Evolutionary conservation across 2,113 vertebrate species (phyloP).

Genomic region (Poeciliopsis prolifica): DNA sequence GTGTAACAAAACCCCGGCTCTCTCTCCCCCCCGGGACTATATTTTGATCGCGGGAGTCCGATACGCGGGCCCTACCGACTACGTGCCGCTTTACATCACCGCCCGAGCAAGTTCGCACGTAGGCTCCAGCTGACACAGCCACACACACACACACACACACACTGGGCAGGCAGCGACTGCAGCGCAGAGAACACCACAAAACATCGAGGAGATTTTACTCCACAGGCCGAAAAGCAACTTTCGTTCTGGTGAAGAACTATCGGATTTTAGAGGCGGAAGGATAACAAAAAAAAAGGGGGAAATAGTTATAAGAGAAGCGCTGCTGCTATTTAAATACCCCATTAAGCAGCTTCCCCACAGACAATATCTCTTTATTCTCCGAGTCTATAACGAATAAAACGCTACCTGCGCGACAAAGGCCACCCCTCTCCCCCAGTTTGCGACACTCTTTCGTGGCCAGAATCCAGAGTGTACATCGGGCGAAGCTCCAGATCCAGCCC

Average conservation of each 20-base stretch:
- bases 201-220: slow-evolving; percentile 16
- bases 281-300: not conserved
- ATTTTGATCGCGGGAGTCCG: slow-evolving; percentile 78
- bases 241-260: not conserved
- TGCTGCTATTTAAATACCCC: slow-evolving; percentile 5
- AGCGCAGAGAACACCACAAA: slow-evolving; percentile 12
- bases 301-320: not conserved
- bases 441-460: slow-evolving; percentile 52
- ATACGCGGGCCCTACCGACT: slow-evolving; percentile 73
- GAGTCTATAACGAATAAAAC: slow-evolving; percentile 14
- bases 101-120: slow-evolving; percentile 80
- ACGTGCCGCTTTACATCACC: slow-evolving; percentile 73
- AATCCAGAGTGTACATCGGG: slow-evolving; percentile 70
- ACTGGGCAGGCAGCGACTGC: slow-evolving; percentile 47
- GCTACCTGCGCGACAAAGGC: slow-evolving; percentile 66
- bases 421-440: slow-evolving; percentile 48
- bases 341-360: slow-evolving; percentile 8
- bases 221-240: not conserved
- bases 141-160: slow-evolving; percentile 20
- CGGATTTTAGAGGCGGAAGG: not conserved
- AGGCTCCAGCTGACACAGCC: slow-evolving; percentile 56
- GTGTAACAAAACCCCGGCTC: slow-evolving; percentile 62
- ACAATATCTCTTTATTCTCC: not conserved
- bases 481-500: slow-evolving; percentile 47
- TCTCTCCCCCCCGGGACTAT: slow-evolving; percentile 59